A percentile compares a stretch with the other conserved stretches of the same genome.
phyloP scores from a whole-genome alignment of 35 echinoderm and acorn worm species.

The Hemicentrotus pulcherrimus region DNA sequence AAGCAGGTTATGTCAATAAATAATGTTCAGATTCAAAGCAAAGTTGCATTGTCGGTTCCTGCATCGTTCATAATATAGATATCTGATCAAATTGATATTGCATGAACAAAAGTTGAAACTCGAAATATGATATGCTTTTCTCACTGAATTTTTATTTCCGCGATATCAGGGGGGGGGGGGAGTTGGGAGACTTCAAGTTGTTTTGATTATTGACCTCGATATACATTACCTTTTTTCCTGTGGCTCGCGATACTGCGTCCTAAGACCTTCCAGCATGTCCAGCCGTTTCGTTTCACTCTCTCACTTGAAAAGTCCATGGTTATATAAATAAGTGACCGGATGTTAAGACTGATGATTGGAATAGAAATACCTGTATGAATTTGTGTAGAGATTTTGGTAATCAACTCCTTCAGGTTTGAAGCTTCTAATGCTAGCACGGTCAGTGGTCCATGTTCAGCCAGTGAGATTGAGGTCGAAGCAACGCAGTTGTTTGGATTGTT shows the following conservation, averaged over 20 bases:
- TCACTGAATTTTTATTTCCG: no score
- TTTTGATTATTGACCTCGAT: not conserved
- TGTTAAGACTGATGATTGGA: not conserved
- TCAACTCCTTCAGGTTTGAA: not conserved
- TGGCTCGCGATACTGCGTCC: not conserved
- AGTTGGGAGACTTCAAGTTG: not conserved
- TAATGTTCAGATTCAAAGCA: no score
- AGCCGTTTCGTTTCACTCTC: not conserved
- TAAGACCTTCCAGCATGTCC: not conserved
- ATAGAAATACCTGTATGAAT: not conserved
- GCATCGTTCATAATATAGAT: no score
- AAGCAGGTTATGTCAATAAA: no score
- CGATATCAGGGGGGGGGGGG: no score
- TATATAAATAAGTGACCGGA: conserved; percentile 48
- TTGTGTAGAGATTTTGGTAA: not conserved
- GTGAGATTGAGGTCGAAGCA: not conserved
- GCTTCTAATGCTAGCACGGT: not conserved
- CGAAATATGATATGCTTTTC: no score
- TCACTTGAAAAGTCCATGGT: conserved; percentile 31
- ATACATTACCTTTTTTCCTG: not conserved
- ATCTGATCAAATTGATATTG: no score
- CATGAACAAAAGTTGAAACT: no score
- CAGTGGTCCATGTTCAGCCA: not conserved
- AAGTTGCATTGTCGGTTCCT: no score
- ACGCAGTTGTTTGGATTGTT: no score